Conservation (phyloP, 2,113 vertebrate species). For the Gallinago paraguaiae region DNA sequence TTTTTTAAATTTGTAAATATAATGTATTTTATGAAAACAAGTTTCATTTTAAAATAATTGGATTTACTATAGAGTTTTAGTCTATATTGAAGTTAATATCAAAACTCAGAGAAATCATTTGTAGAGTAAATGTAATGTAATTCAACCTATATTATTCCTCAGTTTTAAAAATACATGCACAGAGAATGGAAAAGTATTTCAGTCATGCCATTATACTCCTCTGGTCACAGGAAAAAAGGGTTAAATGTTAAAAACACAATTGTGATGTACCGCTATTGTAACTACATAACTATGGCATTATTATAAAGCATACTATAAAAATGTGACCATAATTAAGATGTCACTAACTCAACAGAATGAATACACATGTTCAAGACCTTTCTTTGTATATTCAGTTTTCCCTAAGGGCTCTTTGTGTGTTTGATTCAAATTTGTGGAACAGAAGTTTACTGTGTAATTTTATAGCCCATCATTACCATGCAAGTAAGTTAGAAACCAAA, state of each 20-base stretch:
- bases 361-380: background rate
- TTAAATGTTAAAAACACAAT: background rate
- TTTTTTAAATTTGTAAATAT: background rate
- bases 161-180: background rate
- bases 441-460: slow-evolving; percentile 14
- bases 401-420: background rate
- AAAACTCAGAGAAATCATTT: background rate
- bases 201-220: background rate
- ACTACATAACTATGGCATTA: background rate
- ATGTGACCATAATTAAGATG: slow-evolving; percentile 6
- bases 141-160: background rate
- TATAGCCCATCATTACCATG: background rate
- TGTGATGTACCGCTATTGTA: background rate
- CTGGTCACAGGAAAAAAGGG: background rate
- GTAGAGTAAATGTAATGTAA: background rate
- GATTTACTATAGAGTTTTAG: background rate
- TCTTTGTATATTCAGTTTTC: background rate
- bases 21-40: background rate
- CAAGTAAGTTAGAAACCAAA: background rate
- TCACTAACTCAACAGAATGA: background rate
- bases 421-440: background rate
- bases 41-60: background rate
- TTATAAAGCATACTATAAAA: background rate
- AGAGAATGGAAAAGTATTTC: background rate
- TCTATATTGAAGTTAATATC: background rate